Base-by-base conservation (phyloP, 2,113 vertebrate genomes). In the Calyptommatus sinebrachiatus region DNA sequence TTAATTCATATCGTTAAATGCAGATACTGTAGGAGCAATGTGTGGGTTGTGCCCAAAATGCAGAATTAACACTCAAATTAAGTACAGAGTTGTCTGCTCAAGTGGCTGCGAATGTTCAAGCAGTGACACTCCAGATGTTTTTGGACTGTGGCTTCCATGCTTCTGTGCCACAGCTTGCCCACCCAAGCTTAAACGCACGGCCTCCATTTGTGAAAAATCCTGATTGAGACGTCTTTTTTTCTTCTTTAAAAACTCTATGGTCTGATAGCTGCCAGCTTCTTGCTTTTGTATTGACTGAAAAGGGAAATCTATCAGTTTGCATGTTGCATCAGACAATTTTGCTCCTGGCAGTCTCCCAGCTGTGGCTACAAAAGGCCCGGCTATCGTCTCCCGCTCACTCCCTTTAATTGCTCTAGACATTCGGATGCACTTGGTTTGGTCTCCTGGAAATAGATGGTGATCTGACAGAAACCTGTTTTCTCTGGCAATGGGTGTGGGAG, bases 1-100 rank as follows among this genome's bases (percentile, higher is more conserved):
- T 77, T 26, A 11, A 26, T 8, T 79, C 73, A 71, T 82, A 57
- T 62, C 8, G 53, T 20, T 77, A 22, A 74, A 69, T 82, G 57
- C 67, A n/a, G 71, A 69, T 83, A 0, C 78, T 77, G 14, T 57
- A 77, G 31, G 35, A 9, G 29, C 75, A 67, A 62, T 12, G 35
- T 62, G 35, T 66, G 77, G 62, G 61, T 79, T 70, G 75, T 75
- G 28, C 2, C 41, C n/a, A 74, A 41, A 41, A 41, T 41, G 35
- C 35, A 41, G 35, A 41, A 41, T 41, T 41, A 5, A 41, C 35
- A 41, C 35, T 5, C 31, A 5, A 50, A 57, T 50, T 50, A 50
- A 8, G 29, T 48, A 24, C 12, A 18, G 48, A 48, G 22, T 10
- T n/a, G 31, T 14, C 24, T 12, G 24, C 22, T 35, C 45, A 48